Percentiles rank a stretch among this genome's conserved stretches.
These are phyloP conservation scores for Rhopalosiphum padi DNA, from an alignment of 1,140 invertebrate genomes.

Conservation along the genomic window DNA sequence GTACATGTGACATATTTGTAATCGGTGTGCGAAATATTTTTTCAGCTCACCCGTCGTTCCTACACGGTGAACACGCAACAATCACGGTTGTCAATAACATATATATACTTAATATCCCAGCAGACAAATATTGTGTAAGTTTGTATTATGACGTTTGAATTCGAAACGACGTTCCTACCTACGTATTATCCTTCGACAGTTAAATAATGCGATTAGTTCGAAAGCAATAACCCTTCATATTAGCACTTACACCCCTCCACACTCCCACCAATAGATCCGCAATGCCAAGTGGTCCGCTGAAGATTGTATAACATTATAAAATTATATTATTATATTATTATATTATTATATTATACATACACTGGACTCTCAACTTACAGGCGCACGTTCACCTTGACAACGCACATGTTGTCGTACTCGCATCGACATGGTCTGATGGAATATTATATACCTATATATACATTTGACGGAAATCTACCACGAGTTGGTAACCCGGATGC, in stretches of 20 bases:
- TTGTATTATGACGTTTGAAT: not conserved
- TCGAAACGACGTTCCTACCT: not conserved
- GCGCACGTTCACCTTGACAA: constrained; percentile 16
- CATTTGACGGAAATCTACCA: not conserved
- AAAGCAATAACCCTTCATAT: not conserved
- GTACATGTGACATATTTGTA: not conserved
- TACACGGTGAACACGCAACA: not conserved
- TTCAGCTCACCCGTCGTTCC: not conserved
- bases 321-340: constrained; percentile 2
- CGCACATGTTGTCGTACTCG: not conserved
- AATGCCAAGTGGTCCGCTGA: not conserved
- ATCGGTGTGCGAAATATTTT: not conserved
- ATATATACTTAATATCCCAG: not conserved
- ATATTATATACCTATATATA: not conserved
- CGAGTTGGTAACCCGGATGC: constrained; percentile 3
- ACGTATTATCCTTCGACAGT: constrained; percentile 11
- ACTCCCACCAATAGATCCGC: not conserved
- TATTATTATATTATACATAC: not conserved
- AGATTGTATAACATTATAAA: not conserved
- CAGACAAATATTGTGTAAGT: not conserved
- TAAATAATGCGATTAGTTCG: not conserved
- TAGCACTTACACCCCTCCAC: too few relatives aligned
- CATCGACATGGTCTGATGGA: not conserved
- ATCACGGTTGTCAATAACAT: not conserved
- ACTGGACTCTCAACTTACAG: not conserved